These are phyloP conservation scores for Antitype chi DNA, from an alignment of 2,888 invertebrate species.

Conservation along the genomic window DNA sequence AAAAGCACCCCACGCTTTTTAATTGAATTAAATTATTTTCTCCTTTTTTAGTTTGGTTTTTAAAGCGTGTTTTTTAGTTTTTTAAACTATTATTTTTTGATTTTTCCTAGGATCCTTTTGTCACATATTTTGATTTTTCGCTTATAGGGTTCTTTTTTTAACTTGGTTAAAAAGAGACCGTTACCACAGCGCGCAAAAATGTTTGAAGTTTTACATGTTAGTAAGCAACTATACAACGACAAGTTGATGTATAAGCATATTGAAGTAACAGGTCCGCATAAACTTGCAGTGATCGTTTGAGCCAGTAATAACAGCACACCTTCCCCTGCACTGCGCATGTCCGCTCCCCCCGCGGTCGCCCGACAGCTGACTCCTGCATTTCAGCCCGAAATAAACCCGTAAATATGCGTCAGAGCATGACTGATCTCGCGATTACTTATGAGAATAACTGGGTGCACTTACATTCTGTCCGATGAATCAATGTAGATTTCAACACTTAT, in stretches of 20 bases:
- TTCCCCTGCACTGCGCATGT: constrained; percentile 51
- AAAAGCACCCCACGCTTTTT: too few relatives aligned
- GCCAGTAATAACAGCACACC: constrained; percentile 65
- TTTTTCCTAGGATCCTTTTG: not conserved
- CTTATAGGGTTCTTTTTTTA: too few relatives aligned
- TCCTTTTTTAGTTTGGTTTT: too few relatives aligned
- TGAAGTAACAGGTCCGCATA: constrained; percentile 56
- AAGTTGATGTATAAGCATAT: constrained; percentile 46
- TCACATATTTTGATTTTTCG: not conserved
- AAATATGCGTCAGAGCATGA: constrained; percentile 78
- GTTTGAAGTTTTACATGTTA: constrained; percentile 10
- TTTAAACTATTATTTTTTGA: too few relatives aligned
- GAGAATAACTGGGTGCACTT: constrained; percentile 70
- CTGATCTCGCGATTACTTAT: constrained; percentile 74
- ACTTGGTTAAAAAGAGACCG: not conserved
- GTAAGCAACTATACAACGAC: constrained; percentile 23
- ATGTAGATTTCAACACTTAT: constrained; percentile 58
- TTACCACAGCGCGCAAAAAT: not conserved
- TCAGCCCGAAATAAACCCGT: constrained; percentile 73
- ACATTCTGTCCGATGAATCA: constrained; percentile 72
- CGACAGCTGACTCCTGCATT: constrained; percentile 75
- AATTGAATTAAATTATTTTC: too few relatives aligned
- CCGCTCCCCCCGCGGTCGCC: constrained; percentile 44
- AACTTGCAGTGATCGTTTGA: constrained; percentile 58
- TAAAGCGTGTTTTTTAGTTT: too few relatives aligned